These are phyloP conservation scores for Halocaridina rubra DNA, from an alignment of 2,888 invertebrate species.

Conservation along the genomic window DNA sequence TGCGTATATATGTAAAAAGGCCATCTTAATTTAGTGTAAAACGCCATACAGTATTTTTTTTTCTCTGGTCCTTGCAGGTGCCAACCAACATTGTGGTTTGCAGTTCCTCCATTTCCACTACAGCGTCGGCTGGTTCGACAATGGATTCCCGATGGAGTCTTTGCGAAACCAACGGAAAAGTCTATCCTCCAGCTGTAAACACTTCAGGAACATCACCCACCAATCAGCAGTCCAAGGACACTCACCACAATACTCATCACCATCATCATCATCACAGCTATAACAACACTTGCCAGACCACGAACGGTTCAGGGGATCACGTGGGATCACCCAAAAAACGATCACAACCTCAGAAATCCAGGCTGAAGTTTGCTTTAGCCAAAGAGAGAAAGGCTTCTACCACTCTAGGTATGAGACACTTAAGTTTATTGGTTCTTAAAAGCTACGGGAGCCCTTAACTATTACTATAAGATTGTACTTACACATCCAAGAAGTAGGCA, in stretches of 20 bases:
- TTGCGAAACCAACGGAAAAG: conserved; percentile 39
- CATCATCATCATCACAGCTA: no score
- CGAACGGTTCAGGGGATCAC: background rate
- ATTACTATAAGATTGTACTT: no score
- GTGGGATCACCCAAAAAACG: conserved; percentile 16
- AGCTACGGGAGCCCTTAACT: no score
- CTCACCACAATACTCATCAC: no score
- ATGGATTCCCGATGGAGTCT: conserved; percentile 36
- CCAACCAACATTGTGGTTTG: conserved; percentile 31
- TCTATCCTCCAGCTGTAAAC: conserved; percentile 34
- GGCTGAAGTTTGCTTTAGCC: conserved; percentile 47
- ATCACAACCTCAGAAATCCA: conserved; percentile 31
- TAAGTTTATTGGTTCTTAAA: no score
- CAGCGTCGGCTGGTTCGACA: conserved; percentile 38
- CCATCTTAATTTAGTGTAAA: no score
- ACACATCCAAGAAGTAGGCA: no score
- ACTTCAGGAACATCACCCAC: background rate
- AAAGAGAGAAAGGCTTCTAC: conserved; percentile 62
- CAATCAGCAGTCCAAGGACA: conserved; percentile 12
- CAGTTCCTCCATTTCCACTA: conserved; percentile 34
- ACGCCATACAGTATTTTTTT: no score
- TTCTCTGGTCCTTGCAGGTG: conserved; percentile 23
- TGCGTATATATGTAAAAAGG: no score
- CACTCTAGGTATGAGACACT: conserved; percentile 47
- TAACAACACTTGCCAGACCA: conserved; percentile 16